A percentile compares a stretch with the other conserved stretches of the same genome.
Evolutionary conservation across 2,113 vertebrate species (phyloP).

Genomic region (Ancistrus triradiatus): DNA sequence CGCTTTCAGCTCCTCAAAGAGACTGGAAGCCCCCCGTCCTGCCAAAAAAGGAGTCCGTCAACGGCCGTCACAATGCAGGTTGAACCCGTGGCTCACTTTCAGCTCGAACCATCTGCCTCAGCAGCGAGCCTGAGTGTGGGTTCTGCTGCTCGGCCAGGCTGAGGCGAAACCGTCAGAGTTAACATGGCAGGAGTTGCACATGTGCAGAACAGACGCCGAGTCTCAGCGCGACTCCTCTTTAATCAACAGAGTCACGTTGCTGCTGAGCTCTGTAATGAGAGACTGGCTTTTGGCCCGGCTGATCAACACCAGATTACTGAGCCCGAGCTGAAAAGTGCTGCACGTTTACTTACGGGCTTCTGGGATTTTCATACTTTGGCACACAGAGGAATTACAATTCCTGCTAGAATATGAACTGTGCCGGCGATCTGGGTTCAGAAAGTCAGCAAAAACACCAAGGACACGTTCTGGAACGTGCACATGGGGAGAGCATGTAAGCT

Average conservation of each 20-base stretch:
- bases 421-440: no score
- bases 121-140: neutral
- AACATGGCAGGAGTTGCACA: constrained; percentile 61
- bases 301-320: constrained; percentile 71
- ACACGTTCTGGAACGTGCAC: no score
- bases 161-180: constrained; percentile 17
- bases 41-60: constrained; percentile 66
- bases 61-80: constrained; percentile 40
- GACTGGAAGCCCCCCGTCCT: constrained; percentile 66
- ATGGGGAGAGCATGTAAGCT: no score
- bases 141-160: neutral
- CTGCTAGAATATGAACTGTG: no score
- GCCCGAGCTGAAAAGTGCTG: constrained; percentile 46
- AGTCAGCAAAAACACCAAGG: no score
- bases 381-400: no score
- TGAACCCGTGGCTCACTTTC: constrained; percentile 3
- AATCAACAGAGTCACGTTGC: constrained; percentile 66
- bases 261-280: constrained; percentile 64
- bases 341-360: neutral
- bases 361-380: no score
- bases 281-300: constrained; percentile 57
- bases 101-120: constrained; percentile 40
- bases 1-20: constrained; percentile 66
- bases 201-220: constrained; percentile 55
- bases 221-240: constrained; percentile 58